Evolutionary conservation across 2,113 vertebrate genomes (phyloP).

Genomic region (Balaeniceps rex): DNA sequence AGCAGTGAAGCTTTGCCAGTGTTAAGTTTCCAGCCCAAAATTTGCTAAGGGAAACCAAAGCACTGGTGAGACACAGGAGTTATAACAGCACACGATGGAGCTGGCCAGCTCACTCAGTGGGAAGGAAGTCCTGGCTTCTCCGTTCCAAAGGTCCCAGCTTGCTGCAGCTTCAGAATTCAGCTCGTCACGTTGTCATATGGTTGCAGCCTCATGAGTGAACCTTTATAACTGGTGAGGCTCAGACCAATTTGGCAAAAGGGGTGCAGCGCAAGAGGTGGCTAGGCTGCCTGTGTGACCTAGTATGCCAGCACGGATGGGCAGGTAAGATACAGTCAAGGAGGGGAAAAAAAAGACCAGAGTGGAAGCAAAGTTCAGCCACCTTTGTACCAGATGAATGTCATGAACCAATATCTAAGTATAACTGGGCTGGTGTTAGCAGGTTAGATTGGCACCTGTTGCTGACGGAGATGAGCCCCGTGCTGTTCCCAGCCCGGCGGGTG

Average conservation of each 20-base stretch:
- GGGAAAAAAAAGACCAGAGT: background rate
- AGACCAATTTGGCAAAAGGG: background rate
- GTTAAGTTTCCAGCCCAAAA: background rate
- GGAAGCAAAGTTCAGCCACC: background rate
- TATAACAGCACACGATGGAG: accelerated
- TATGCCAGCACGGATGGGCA: accelerated
- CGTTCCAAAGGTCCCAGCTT: accelerated
- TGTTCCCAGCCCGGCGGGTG: background rate
- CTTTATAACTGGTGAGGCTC: accelerated
- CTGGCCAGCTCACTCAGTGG: background rate
- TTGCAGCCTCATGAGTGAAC: background rate
- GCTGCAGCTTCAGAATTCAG: background rate
- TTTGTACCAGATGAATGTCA: background rate
- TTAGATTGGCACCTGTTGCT: background rate
- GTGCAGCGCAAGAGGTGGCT: background rate
- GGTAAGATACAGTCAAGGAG: background rate
- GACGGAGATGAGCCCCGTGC: background rate
- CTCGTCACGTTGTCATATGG: accelerated
- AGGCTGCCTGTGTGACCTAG: background rate
- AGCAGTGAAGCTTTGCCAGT: background rate
- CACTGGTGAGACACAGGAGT: too few relatives aligned
- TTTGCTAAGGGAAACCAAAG: background rate
- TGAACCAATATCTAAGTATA: background rate
- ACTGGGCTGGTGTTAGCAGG: background rate
- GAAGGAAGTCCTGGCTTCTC: background rate